Percentiles rank a stretch among this genome's conserved stretches.
Conservation (phyloP, 1,140 invertebrate species). For the Hylaeus anthracinus region DNA sequence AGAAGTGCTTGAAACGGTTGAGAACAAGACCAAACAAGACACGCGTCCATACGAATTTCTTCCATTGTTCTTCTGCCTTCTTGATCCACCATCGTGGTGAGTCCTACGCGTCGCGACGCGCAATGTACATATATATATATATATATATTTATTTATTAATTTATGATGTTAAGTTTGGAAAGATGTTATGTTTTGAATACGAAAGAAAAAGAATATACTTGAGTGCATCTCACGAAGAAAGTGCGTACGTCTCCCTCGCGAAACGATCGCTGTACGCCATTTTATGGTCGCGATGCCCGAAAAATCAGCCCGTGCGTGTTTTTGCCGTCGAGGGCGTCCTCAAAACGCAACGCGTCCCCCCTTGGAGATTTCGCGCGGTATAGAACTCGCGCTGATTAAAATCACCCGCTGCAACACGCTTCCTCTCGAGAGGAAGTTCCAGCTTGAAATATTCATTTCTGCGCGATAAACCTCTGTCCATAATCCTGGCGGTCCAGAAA, state of each 20-base stretch:
- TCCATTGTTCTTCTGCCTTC: too few relatives aligned
- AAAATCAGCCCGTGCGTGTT: slow-evolving; percentile 10
- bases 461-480: slow-evolving; percentile 1
- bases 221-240: slow-evolving; percentile 61
- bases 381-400: slow-evolving; percentile 57
- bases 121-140: slow-evolving; percentile 34
- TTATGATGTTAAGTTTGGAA: slow-evolving; percentile 75
- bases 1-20: too few relatives aligned
- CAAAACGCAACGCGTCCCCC: slow-evolving; percentile 40
- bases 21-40: too few relatives aligned
- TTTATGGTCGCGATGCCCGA: background rate
- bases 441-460: slow-evolving; percentile 40
- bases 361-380: slow-evolving; percentile 49
- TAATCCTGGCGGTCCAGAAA: background rate
- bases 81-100: too few relatives aligned
- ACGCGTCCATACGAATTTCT: too few relatives aligned
- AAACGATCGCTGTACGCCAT: background rate
- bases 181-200: slow-evolving; percentile 70
- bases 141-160: slow-evolving; percentile 77
- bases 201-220: slow-evolving; percentile 57
- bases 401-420: background rate
- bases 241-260: slow-evolving; percentile 63
- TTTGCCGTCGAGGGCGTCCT: slow-evolving; percentile 46
- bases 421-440: slow-evolving; percentile 21
- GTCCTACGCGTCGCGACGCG: too few relatives aligned